Percentiles rank a stretch among this genome's conserved stretches.
Conservation (phyloP, 2,113 vertebrate species). For the Halcyon senegalensis region DNA sequence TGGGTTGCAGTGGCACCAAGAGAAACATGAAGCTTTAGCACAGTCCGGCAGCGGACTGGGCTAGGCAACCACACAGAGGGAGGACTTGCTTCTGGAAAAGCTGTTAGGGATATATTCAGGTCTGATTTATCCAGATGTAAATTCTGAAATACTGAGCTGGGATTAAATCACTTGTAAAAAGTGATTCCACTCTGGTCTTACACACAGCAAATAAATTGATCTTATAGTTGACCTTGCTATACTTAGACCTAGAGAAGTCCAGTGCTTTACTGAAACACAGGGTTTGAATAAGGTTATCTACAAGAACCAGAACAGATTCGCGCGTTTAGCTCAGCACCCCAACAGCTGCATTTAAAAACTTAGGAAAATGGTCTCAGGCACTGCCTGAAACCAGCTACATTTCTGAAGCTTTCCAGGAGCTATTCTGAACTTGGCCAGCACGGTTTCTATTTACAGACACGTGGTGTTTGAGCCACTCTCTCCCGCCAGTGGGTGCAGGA, state of each 20-base stretch:
- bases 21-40: not conserved
- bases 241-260: not conserved
- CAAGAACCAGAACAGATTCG: not conserved
- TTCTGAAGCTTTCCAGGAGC: not conserved
- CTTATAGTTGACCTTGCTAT: not conserved
- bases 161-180: not conserved
- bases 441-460: not conserved
- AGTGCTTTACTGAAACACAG: not conserved
- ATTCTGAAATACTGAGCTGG: not conserved
- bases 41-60: not conserved
- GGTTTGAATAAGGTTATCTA: not conserved
- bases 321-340: not conserved
- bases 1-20: accelerated
- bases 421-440: not conserved
- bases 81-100: not conserved
- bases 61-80: accelerated
- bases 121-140: not conserved
- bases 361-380: not conserved
- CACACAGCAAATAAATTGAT: not conserved
- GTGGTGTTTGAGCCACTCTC: accelerated
- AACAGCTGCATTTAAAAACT: not conserved
- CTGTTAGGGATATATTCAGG: not conserved
- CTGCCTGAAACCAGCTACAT: not conserved
- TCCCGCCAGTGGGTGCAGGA: accelerated
- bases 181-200: not conserved